Base-by-base conservation (phyloP, 1,140 invertebrate genomes). In the Drosophila ficusphila region DNA sequence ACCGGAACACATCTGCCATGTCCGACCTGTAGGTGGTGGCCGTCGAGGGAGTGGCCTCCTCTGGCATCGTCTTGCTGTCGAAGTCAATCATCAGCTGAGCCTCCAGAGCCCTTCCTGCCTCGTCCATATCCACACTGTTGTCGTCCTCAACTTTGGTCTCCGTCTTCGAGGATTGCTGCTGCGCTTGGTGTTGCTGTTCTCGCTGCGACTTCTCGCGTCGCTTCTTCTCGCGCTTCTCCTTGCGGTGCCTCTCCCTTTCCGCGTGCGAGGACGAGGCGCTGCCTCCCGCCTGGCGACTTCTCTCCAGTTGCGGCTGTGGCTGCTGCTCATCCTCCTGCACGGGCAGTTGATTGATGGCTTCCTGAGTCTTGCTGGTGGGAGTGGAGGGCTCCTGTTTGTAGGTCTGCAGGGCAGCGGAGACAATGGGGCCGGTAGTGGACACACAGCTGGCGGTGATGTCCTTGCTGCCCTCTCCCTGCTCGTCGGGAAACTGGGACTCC, bases 41-140 rank as follows among this genome's bases (percentile, higher is more conserved):
- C 0, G 90, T 91, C 2, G 90, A 91, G 0, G 81, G 88, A 5
- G 85, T 92, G 39, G 74, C 81, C 39, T 88, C 83, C 62, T 92
- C 89, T 25, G 82, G 70, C 21, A 79, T 54, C 60, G 90, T 71
- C 11, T 77, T 81, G 67, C 92, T 91, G 39, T 92, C 91, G 38
- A 90, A 91, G 76, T 95, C 94, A 51, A 94, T 94, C 78, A 96
- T 93, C 3, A 97, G 93, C 62, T 95, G 95, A 1, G 95, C 96
- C 90, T 97, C 96, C 39, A 97, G 94, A 34, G 95, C 96, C 70
- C 95, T 94, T 18, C 96, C 95, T 12, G 96, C 95, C 79, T 96
- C 96, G 60, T 94, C 95, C 58, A 96, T 93, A 79, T 97, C 96
- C 16, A 96, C 94, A 77, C 95, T 96, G 73, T 96, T 96, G 48